These are phyloP conservation scores for Drosophila anomalata DNA, from an alignment of 2,888 invertebrate species.

Conservation along the genomic window DNA sequence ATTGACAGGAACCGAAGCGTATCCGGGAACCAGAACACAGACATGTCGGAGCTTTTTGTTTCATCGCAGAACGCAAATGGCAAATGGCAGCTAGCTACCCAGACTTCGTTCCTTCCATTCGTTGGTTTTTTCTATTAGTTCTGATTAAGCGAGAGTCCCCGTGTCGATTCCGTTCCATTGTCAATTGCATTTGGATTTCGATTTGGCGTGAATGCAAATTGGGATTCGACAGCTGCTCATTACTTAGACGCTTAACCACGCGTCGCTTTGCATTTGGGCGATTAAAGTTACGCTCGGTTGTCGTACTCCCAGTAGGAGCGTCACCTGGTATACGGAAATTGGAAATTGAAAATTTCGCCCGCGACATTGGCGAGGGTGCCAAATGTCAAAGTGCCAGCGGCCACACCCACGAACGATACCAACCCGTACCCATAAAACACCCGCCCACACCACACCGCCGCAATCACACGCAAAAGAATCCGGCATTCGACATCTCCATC, in stretches of 20 bases:
- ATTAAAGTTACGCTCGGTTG: conserved; percentile 59
- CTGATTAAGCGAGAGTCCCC: conserved; percentile 50
- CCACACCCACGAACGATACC: conserved; percentile 27
- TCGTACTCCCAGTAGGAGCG: conserved; percentile 17
- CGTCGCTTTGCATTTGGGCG: conserved; percentile 66
- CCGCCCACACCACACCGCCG: conserved; percentile 15
- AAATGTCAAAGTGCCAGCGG: conserved; percentile 65
- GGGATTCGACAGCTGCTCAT: conserved; percentile 60
- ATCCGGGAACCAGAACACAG: conserved; percentile 40
- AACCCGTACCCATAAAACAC: background rate
- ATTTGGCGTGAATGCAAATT: conserved; percentile 62
- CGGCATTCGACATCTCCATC: conserved; percentile 41
- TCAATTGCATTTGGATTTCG: conserved; percentile 65
- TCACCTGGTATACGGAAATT: conserved; percentile 56
- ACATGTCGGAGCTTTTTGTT: conserved; percentile 54
- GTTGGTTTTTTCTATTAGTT: conserved; percentile 43
- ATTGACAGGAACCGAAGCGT: conserved; percentile 60
- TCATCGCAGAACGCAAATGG: conserved; percentile 11
- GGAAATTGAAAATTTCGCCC: conserved; percentile 36
- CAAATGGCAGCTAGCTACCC: conserved; percentile 1
- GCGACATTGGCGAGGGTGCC: conserved; percentile 53
- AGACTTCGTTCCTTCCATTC: conserved; percentile 32
- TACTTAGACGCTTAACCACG: conserved; percentile 72
- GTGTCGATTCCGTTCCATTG: conserved; percentile 41
- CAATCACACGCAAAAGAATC: conserved; percentile 41